Percentiles rank a stretch among this genome's conserved stretches.
Evolutionary conservation across 1,140 invertebrate genomes (phyloP).

Genomic region (Trichoplusia ni): DNA sequence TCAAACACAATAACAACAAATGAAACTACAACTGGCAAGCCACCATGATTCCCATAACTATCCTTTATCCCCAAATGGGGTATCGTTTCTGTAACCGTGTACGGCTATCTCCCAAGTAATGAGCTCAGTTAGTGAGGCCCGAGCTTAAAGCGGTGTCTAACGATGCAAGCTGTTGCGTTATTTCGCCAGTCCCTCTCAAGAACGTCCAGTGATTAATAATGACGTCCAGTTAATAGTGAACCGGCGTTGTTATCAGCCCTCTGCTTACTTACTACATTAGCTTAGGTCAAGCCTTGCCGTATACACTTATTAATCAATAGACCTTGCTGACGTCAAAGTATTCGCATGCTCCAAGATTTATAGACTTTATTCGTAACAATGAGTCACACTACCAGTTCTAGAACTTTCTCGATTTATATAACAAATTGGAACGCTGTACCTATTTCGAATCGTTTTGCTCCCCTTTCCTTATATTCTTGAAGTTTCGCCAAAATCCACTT

Average conservation of each 20-base stretch:
- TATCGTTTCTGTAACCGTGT: slow-evolving; percentile 17
- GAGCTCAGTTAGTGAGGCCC: slow-evolving; percentile 22
- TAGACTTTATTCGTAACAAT: slow-evolving; percentile 14
- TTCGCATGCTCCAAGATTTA: slow-evolving; percentile 14
- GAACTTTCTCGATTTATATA: slow-evolving; percentile 1
- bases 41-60: slow-evolving; percentile 10
- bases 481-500: slow-evolving; percentile 6
- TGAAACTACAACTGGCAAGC: background rate
- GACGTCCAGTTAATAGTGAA: slow-evolving; percentile 8
- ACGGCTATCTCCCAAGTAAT: slow-evolving; percentile 18
- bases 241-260: slow-evolving; percentile 1
- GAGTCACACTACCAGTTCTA: slow-evolving; percentile 4
- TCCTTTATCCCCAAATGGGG: slow-evolving; percentile 6
- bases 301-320: slow-evolving; percentile 6
- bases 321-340: slow-evolving; percentile 9
- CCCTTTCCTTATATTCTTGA: slow-evolving; percentile 10
- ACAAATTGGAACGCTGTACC: slow-evolving; percentile 10
- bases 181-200: slow-evolving; percentile 11
- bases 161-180: slow-evolving; percentile 29
- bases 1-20: slow-evolving; percentile 5
- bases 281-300: background rate
- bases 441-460: background rate
- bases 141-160: slow-evolving; percentile 16
- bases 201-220: slow-evolving; percentile 26
- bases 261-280: background rate